These are phyloP conservation scores for Gallinago undulata DNA, from an alignment of 2,113 vertebrate genomes.

Conservation along the genomic window DNA sequence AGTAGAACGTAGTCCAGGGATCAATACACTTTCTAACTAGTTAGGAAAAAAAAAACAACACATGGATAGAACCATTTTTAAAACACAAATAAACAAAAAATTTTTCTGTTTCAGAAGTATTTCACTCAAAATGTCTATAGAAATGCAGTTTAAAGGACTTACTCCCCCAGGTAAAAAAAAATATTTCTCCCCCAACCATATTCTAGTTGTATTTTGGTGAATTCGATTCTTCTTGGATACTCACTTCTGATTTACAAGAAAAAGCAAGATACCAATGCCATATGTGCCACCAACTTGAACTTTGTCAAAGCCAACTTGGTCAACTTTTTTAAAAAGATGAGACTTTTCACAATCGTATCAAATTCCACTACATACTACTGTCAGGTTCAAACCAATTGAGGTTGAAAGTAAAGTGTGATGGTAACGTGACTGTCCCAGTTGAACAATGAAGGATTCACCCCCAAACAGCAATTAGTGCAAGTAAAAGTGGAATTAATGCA, in stretches of 20 bases:
- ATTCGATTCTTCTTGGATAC: not conserved
- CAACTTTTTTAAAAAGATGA: not conserved
- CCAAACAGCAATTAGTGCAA: not conserved
- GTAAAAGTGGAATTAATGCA: not conserved
- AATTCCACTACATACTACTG: not conserved
- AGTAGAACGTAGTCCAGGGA: not conserved
- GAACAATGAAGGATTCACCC: not conserved
- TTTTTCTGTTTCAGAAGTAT: not conserved
- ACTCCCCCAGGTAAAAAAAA: not conserved
- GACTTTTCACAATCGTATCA: not conserved
- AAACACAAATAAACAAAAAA: not conserved
- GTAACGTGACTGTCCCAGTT: fast-evolving
- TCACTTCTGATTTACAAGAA: not conserved
- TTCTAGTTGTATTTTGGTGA: not conserved
- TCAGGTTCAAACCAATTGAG: not conserved
- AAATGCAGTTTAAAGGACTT: not conserved
- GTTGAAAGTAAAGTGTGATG: not conserved
- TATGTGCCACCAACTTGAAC: not conserved
- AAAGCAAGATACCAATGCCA: not conserved
- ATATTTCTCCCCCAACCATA: not conserved
- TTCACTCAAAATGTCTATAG: not conserved
- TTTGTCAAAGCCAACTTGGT: not conserved
- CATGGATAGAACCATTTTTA: not conserved
- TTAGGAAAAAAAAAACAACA: not conserved
- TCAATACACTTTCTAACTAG: not conserved